Percentiles rank a stretch among this genome's conserved stretches.
Evolutionary conservation across 1,140 invertebrate species (phyloP).

Genomic region (Sogatella furcifera): DNA sequence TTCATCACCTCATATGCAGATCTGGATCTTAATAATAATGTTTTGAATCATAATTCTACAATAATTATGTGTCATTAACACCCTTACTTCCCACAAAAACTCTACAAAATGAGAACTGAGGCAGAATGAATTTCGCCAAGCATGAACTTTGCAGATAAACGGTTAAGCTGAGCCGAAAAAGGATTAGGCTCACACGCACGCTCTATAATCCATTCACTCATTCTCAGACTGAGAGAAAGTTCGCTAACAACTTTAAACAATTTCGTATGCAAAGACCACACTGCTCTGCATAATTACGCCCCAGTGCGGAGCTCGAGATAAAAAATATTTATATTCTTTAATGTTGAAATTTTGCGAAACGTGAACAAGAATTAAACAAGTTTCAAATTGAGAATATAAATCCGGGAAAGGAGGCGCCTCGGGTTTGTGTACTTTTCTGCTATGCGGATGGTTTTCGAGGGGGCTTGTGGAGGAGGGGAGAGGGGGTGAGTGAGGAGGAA

Average conservation of each 20-base stretch:
- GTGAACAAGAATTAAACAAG: conserved; percentile 2
- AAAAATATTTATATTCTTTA: not conserved
- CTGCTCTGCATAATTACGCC: not conserved
- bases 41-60: too few relatives aligned
- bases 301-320: not conserved
- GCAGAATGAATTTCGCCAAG: too few relatives aligned
- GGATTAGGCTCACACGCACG: too few relatives aligned
- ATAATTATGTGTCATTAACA: too few relatives aligned
- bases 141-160: too few relatives aligned
- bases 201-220: too few relatives aligned
- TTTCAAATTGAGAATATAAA: not conserved
- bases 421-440: not conserved
- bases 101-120: too few relatives aligned
- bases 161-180: too few relatives aligned
- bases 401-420: not conserved
- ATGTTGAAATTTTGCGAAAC: not conserved
- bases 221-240: too few relatives aligned
- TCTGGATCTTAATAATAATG: too few relatives aligned
- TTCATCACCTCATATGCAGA: too few relatives aligned
- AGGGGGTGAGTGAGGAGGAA: not conserved
- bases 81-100: too few relatives aligned
- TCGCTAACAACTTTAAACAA: not conserved
- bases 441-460: not conserved
- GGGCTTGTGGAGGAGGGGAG: not conserved
- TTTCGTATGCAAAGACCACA: not conserved